A percentile compares a stretch with the other conserved stretches of the same genome.
Evolutionary conservation across 92 coral and sea anemone genomes (phyloP).

Genomic region (Porites divaricata): DNA sequence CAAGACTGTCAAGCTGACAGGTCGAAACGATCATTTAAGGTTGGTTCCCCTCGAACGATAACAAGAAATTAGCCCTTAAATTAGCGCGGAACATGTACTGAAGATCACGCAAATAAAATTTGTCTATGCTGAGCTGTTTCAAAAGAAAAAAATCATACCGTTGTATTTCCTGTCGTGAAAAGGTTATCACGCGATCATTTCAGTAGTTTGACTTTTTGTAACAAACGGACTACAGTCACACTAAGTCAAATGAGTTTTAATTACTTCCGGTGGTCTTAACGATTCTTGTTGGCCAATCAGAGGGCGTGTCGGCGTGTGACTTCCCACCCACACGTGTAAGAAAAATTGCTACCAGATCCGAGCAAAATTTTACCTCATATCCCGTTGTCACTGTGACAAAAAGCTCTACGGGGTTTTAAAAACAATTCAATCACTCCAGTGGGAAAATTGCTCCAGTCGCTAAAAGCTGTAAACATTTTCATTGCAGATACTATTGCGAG

Average conservation of each 20-base stretch:
- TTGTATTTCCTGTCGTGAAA: no score
- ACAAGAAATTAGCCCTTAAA: background rate
- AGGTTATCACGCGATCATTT: background rate
- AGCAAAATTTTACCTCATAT: background rate
- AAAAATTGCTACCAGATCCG: constrained; percentile 6
- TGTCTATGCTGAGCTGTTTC: background rate
- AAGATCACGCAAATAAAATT: background rate
- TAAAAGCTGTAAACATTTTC: background rate
- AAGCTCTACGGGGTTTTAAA: background rate
- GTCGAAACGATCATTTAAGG: background rate
- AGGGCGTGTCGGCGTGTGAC: constrained; percentile 9
- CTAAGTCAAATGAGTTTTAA: background rate
- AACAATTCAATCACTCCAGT: background rate
- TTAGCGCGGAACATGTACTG: constrained; percentile 1
- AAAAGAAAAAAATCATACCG: background rate
- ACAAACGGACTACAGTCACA: background rate
- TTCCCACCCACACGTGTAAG: constrained; percentile 5
- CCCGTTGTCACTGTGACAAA: constrained; percentile 10
- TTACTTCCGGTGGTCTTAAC: constrained; percentile 31
- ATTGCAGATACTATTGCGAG: background rate
- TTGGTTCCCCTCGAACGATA: background rate
- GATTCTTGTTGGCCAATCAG: constrained; percentile 16
- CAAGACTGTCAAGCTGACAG: background rate
- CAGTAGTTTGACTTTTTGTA: background rate
- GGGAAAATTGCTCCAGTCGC: background rate